A percentile compares a stretch with the other conserved stretches of the same genome.
Evolutionary conservation across 2,113 vertebrate genomes (phyloP).

Genomic region (Myanophis thanlyinensis): DNA sequence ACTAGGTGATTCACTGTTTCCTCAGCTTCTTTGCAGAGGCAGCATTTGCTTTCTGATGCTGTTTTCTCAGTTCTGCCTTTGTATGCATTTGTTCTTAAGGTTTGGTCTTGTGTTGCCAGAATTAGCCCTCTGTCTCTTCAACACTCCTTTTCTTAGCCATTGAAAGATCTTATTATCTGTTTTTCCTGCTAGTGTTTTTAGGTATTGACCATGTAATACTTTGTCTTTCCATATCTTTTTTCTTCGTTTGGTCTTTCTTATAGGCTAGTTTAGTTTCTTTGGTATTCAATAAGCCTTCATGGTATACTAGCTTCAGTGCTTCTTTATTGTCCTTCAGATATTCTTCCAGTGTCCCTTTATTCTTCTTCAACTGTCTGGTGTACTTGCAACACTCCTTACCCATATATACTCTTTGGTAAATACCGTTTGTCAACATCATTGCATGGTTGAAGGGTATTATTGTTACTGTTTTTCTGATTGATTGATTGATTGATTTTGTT

Average conservation of each 20-base stretch:
- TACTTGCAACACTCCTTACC: background rate
- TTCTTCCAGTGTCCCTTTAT: background rate
- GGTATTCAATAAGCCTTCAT: background rate
- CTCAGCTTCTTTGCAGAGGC: too few relatives aligned
- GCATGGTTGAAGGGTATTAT: background rate
- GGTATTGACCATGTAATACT: background rate
- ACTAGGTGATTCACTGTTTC: too few relatives aligned
- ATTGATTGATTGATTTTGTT: too few relatives aligned
- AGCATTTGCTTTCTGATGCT: too few relatives aligned
- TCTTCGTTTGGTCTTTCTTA: background rate
- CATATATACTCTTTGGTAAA: background rate
- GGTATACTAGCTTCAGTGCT: background rate
- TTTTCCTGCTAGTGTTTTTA: background rate
- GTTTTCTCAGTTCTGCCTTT: too few relatives aligned
- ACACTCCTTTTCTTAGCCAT: too few relatives aligned
- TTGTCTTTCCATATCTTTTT: background rate
- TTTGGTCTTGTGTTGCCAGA: too few relatives aligned
- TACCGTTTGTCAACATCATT: background rate
- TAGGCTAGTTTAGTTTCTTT: background rate
- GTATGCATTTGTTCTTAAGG: too few relatives aligned
- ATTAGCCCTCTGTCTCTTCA: too few relatives aligned
- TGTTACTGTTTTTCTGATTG: background rate
- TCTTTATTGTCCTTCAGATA: background rate
- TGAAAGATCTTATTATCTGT: too few relatives aligned
- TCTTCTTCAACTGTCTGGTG: background rate